These are phyloP conservation scores for Hesperia comma DNA, from an alignment of 2,888 invertebrate species.

Conservation along the genomic window DNA sequence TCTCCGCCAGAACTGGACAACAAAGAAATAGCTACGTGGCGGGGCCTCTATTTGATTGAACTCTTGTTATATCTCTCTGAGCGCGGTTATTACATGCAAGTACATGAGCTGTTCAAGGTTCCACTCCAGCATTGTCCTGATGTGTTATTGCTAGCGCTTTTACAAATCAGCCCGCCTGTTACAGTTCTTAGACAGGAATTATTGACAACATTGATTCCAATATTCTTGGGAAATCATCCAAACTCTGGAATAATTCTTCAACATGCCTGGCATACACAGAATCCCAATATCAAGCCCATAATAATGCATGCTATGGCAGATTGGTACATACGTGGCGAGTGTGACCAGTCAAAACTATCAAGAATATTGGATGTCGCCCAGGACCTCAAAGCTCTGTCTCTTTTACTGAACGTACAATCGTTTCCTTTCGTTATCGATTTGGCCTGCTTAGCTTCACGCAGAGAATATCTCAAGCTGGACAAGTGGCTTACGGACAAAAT, in stretches of 20 bases:
- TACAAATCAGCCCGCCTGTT: conserved; percentile 93
- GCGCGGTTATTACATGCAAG: conserved; percentile 91
- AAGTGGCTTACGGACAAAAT: conserved; percentile 99
- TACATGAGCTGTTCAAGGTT: conserved; percentile 95
- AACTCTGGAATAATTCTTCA: conserved; percentile 98
- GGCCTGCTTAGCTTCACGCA: conserved; percentile 97
- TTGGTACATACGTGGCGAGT: conserved; percentile 96
- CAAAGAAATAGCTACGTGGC: conserved; percentile 96
- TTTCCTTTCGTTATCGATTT: conserved; percentile 99
- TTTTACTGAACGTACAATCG: conserved; percentile 94
- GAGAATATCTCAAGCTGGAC: conserved; percentile 98
- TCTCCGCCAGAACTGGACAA: conserved; percentile 97
- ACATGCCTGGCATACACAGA: conserved; percentile 96
- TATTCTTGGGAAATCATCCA: conserved; percentile 97
- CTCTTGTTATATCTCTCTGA: conserved; percentile 94
- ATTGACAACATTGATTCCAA: conserved; percentile 93
- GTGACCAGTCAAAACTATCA: conserved; percentile 96
- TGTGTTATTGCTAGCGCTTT: conserved; percentile 92
- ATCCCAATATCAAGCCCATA: conserved; percentile 88
- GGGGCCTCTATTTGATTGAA: conserved; percentile 95
- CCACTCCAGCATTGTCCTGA: conserved; percentile 98
- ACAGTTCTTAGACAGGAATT: conserved; percentile 93
- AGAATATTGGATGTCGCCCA: conserved; percentile 98
- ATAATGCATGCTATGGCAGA: conserved; percentile 99
- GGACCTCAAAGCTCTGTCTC: conserved; percentile 95